Percentiles rank a stretch among this genome's conserved stretches.
These are phyloP conservation scores for Tangara arthus DNA, from an alignment of 2,797 vertebrate genomes.

Conservation along the genomic window DNA sequence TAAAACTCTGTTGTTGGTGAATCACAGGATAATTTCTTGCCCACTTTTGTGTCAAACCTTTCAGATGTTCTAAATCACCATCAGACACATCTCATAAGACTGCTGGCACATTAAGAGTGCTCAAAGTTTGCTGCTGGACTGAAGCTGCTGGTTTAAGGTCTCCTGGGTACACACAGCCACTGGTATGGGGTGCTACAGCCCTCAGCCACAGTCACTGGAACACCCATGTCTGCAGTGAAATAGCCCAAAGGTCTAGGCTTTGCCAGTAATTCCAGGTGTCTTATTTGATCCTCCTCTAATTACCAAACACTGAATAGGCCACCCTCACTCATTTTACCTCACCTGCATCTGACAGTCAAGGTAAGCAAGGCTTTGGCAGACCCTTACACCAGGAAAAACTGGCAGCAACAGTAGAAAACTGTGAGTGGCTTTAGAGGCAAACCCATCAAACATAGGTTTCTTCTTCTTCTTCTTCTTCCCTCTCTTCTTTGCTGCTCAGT, in stretches of 20 bases:
- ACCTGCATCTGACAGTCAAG: not conserved
- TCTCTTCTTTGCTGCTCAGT: not conserved
- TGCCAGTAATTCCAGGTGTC: not conserved
- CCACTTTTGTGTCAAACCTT: not conserved
- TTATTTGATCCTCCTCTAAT: not conserved
- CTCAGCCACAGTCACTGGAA: rapidly evolving
- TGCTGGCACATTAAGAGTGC: not conserved
- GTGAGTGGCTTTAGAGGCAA: not conserved
- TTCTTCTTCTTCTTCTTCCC: not conserved
- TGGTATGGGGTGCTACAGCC: not conserved
- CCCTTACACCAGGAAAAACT: not conserved
- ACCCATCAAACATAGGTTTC: not conserved
- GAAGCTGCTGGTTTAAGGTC: not conserved
- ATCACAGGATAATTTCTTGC: not conserved
- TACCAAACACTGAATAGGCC: not conserved
- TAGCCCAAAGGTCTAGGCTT: not conserved
- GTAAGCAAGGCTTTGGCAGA: not conserved
- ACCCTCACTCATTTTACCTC: not conserved
- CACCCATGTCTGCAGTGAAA: rapidly evolving
- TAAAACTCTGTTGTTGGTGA: not conserved
- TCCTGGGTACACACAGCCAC: not conserved
- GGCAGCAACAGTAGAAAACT: not conserved
- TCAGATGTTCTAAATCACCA: not conserved
- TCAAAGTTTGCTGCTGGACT: not conserved
- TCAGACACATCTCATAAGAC: not conserved